Evolutionary conservation across 2,113 vertebrate species (phyloP).

Genomic region (Glaucidium brasilianum): DNA sequence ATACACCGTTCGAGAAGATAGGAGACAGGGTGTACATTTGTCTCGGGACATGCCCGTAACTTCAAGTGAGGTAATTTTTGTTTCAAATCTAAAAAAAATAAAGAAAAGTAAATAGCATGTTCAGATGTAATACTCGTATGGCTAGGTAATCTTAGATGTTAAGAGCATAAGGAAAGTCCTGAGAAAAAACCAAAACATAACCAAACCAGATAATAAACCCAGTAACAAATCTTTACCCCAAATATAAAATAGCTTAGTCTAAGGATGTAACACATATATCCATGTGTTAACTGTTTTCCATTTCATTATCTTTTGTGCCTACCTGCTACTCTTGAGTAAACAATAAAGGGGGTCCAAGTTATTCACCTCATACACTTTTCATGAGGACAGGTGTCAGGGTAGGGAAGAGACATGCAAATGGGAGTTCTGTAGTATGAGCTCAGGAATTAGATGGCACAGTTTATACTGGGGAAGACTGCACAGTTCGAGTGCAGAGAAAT

Average conservation of each 20-base stretch:
- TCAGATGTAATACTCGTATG: not conserved
- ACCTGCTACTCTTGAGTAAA: not conserved
- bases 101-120: not conserved
- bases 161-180: not conserved
- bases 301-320: not conserved
- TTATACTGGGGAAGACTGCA: not conserved
- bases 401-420: not conserved
- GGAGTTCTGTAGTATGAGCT: not conserved
- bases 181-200: not conserved
- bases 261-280: not conserved
- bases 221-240: not conserved
- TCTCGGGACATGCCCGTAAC: slow-evolving; percentile 81
- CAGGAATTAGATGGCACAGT: not conserved
- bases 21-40: slow-evolving; percentile 77
- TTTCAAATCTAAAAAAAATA: slow-evolving; percentile 86
- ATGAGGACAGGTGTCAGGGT: not conserved
- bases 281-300: not conserved
- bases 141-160: not conserved
- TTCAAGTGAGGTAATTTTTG: slow-evolving; percentile 85
- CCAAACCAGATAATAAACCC: not conserved
- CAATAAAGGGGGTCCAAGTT: not conserved
- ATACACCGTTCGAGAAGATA: slow-evolving; percentile 83
- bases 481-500: not conserved
- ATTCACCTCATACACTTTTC: not conserved
- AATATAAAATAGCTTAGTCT: not conserved